These are phyloP conservation scores for Odontothrips loti DNA, from an alignment of 2,888 invertebrate species.

Conservation along the genomic window DNA sequence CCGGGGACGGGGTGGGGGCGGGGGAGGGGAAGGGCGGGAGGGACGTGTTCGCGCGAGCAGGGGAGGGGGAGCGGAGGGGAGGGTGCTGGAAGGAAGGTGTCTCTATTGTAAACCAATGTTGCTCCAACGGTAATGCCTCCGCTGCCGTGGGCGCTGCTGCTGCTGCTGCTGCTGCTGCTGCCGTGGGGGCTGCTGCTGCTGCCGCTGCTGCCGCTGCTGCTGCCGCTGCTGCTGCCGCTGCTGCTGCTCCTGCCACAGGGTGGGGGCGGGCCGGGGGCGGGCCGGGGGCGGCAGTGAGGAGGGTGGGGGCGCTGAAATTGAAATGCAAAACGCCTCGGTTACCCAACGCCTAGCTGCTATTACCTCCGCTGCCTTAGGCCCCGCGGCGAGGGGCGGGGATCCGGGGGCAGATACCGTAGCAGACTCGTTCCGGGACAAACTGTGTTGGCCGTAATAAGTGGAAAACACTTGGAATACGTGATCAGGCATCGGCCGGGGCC, in stretches of 20 bases:
- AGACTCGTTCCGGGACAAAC: no score
- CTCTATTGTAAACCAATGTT: conserved; percentile 18
- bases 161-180: no score
- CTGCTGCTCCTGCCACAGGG: no score
- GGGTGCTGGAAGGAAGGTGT: background rate
- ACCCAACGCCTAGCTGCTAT: conserved; percentile 10
- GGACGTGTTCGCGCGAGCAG: background rate
- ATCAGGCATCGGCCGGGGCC: background rate
- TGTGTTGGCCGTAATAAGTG: background rate
- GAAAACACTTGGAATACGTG: background rate
- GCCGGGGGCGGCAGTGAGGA: background rate
- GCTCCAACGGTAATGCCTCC: background rate
- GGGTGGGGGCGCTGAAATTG: background rate
- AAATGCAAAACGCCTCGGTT: conserved; percentile 15
- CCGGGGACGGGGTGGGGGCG: no score
- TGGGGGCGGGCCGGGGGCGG: background rate
- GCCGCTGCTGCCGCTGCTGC: no score
- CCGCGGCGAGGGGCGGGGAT: no score
- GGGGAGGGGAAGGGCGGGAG: background rate
- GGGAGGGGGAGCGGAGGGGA: background rate
- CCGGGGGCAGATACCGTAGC: no score
- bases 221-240: no score
- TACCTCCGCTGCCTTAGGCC: background rate
- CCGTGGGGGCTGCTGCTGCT: no score
- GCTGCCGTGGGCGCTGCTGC: no score